Evolutionary conservation across 2,797 vertebrate genomes (phyloP), one percentile per base, ranked within the genome.

Genomic region (Macropodus opercularis): DNA sequence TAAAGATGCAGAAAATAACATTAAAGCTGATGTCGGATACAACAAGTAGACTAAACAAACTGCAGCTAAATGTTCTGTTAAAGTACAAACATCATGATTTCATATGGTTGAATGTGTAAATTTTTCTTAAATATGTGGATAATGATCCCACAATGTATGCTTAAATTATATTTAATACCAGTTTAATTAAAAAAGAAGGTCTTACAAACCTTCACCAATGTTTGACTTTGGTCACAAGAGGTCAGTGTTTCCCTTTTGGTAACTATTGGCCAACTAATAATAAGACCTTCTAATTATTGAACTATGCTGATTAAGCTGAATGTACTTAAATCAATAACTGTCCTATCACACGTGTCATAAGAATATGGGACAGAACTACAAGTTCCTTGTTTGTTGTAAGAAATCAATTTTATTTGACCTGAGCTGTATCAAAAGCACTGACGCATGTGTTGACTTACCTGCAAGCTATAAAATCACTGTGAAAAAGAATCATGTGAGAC

Each of bases 191-290:
- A n/a, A n/a, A n/a, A n/a, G n/a, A n/a, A n/a, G n/a, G n/a, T n/a
- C n/a, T n/a, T n/a, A 17, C 18, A 18, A 11, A 31, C 38, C 26
- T 49, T 8, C 6, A 31, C 0, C 36, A 35, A 7, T 17, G 5
- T 65, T 55, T 18, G 11, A 18, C 11, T 54, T n/a, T 35, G n/a
- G 24, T 32, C 89, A 87, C 79, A 63, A 72, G 90, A 80, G 81
- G 87, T 71, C 89, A 86, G 44, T 60, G n/a, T 90, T 84, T 80
- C 35, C 78, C 42, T 80, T 79, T 32, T 5, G 26, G 66, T n/a
- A 19, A 7, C n/a, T 2, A n/a, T 26, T 7, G 6, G 11, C 9
- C 18, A 63, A 49, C 43, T 4, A 12, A 1, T 3, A 11, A 11
- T 18, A 36, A 12, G 8, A 22, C 5, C 34, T 40, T 35, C n/a